Conservation (phyloP, 2,113 vertebrate genomes). For the Callionymus lyra region DNA sequence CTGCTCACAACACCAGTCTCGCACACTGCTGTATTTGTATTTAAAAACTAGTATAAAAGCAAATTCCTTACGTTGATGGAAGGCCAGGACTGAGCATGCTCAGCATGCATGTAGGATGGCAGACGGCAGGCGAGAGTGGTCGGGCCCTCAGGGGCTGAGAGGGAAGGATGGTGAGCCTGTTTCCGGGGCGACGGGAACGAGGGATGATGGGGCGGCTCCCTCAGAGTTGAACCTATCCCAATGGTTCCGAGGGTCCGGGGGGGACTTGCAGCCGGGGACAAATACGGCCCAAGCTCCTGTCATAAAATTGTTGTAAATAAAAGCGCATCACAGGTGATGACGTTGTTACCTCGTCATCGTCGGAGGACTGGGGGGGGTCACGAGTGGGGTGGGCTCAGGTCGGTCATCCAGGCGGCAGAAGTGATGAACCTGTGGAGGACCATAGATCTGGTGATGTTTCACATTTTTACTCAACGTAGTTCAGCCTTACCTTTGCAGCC, state of each 20-base stretch:
- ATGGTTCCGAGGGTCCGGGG: constrained; percentile 60
- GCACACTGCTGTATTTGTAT: too few relatives aligned
- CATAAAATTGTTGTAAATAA: too few relatives aligned
- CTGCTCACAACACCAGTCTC: too few relatives aligned
- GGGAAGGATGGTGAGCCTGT: constrained; percentile 48
- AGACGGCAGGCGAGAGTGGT: constrained; percentile 64
- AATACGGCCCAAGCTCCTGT: constrained; percentile 30
- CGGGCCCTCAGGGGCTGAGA: constrained; percentile 66
- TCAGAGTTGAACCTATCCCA: constrained; percentile 20
- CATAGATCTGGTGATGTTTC: background rate
- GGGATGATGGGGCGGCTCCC: constrained; percentile 54
- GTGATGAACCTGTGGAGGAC: constrained; percentile 66
- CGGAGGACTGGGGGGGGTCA: constrained; percentile 75
- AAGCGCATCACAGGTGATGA: background rate
- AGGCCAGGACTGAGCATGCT: constrained; percentile 90
- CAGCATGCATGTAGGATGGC: constrained; percentile 59
- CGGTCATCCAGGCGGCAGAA: constrained; percentile 64
- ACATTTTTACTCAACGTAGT: background rate
- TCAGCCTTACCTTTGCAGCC: constrained; percentile 30
- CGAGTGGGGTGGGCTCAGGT: constrained; percentile 51
- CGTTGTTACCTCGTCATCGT: constrained; percentile 72
- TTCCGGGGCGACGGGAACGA: constrained; percentile 51
- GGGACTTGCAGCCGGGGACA: constrained; percentile 58
- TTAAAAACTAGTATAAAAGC: too few relatives aligned
- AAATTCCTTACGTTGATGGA: constrained; percentile 87